phyloP scores from a whole-genome alignment of 2,888 invertebrate genomes.

The Hirtodrosophila histrioides region DNA sequence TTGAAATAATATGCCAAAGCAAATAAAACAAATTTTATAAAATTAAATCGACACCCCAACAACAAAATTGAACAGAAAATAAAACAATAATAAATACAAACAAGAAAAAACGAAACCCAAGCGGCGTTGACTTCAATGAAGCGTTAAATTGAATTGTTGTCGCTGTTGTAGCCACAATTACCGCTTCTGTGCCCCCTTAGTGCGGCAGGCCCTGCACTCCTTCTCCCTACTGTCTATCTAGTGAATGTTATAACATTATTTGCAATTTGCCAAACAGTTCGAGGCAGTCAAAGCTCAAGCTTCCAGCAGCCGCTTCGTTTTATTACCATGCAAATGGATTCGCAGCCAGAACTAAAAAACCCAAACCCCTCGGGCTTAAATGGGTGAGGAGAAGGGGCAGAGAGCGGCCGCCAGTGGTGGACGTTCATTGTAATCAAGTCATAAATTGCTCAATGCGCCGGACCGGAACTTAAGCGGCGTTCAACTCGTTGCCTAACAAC shows the following conservation, averaged over 20 bases:
- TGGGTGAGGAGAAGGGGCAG: neutral
- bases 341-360: neutral
- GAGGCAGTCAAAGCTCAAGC: constrained; percentile 30
- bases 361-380: constrained; percentile 1
- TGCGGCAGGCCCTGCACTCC: constrained; percentile 17
- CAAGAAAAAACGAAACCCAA: constrained; percentile 32
- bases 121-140: constrained; percentile 56
- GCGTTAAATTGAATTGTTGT: constrained; percentile 77
- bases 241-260: constrained; percentile 68
- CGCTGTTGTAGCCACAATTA: constrained; percentile 60
- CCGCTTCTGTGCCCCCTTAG: constrained; percentile 9
- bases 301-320: constrained; percentile 35
- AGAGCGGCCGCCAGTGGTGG: constrained; percentile 3
- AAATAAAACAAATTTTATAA: constrained; percentile 14
- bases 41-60: constrained; percentile 31
- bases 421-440: constrained; percentile 71
- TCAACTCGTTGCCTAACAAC: constrained; percentile 57
- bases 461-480: constrained; percentile 54
- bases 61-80: constrained; percentile 25
- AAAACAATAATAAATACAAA: constrained; percentile 15
- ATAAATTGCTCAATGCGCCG: constrained; percentile 71
- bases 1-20: neutral
- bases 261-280: constrained; percentile 68
- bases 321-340: constrained; percentile 56
- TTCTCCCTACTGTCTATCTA: constrained; percentile 29